phyloP scores from a whole-genome alignment of 2,888 invertebrate genomes.

The Mesochorus sp. region DNA sequence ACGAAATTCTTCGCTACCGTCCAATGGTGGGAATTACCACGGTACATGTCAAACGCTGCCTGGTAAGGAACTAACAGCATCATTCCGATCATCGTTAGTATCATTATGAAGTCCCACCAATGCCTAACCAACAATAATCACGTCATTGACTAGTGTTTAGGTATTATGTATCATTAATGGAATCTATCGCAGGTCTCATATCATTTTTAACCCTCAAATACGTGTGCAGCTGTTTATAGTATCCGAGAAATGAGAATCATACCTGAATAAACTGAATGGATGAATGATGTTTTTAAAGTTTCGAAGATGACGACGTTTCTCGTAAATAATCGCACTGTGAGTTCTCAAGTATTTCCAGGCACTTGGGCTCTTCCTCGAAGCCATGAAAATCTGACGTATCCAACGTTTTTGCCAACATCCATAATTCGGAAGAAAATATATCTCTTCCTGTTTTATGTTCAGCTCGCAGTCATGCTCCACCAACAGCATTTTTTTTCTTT shows the following conservation, averaged over 20 bases:
- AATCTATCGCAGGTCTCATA: too few relatives aligned
- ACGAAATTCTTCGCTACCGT: slow-evolving; percentile 71
- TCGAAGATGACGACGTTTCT: slow-evolving; percentile 74
- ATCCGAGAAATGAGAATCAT: slow-evolving; percentile 23
- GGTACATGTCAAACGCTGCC: slow-evolving; percentile 72
- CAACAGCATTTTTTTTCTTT: slow-evolving; percentile 47
- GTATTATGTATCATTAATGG: too few relatives aligned
- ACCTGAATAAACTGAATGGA: slow-evolving; percentile 79
- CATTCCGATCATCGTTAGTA: slow-evolving; percentile 69
- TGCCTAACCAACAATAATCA: slow-evolving; percentile 69
- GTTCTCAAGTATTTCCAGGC: slow-evolving; percentile 77
- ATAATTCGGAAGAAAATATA: slow-evolving; percentile 69
- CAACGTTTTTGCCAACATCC: slow-evolving; percentile 60
- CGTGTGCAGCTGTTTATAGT: background rate
- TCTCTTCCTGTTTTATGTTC: slow-evolving; percentile 63
- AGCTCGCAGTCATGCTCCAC: slow-evolving; percentile 73
- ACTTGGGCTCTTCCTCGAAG: slow-evolving; percentile 75
- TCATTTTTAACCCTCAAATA: too few relatives aligned
- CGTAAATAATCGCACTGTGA: slow-evolving; percentile 72
- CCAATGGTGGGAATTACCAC: slow-evolving; percentile 62
- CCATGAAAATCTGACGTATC: slow-evolving; percentile 70
- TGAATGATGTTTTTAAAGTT: slow-evolving; percentile 73
- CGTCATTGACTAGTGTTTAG: slow-evolving; percentile 2
- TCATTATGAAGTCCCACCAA: slow-evolving; percentile 79
- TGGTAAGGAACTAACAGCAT: slow-evolving; percentile 77